Base-by-base conservation (phyloP, 2,888 invertebrate genomes). In the Euspilapteryx auroguttella region DNA sequence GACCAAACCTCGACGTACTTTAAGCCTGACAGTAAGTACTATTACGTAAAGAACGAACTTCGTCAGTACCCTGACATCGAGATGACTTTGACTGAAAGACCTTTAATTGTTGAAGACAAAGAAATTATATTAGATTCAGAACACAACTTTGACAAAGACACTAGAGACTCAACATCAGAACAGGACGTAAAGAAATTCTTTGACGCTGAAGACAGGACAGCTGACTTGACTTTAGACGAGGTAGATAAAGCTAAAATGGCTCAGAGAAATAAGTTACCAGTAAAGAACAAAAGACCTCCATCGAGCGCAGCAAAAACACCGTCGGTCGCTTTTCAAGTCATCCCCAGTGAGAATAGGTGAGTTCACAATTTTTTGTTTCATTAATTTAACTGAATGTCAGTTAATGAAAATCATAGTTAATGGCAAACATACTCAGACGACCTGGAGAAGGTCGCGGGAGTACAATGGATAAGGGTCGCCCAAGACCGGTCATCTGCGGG, bases 271-370 rank as follows among this genome's bases (percentile, higher is more conserved):
- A 42, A 44, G 4, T 55, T 39, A 48, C 37, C 21, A 30, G 42
- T 4, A 52, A 52, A 32, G 33, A 37, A 3, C 54, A 52, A 32
- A 62, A 55, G 24, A 56, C 57, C 5, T 34, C 53, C 21, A 10
- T 24, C 23, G 1, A 54, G 38, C 33, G 37, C 61, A 14, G 57
- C 56, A 1, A 64, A 71, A 35, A 66, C 68, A 9, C 73, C 71
- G 2, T 62, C 71, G 1, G 73, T 77, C 2, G 55, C 58, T 25
- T 78, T 78, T 34, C 61, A 78, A 47, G 54, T 77, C 20, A 73
- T 73, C 35, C 77, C 77, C 1, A 77, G 77, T 47, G 77, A 78
- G 41, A 68, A 66, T 34, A 73, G 56, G 77, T 76, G 45, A 55
- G 50, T 33, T 28, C 13, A 25, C 23, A 28, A 14, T 28, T 28